Conservation (phyloP, 1,140 invertebrate species). For the Nephila pilipes region DNA sequence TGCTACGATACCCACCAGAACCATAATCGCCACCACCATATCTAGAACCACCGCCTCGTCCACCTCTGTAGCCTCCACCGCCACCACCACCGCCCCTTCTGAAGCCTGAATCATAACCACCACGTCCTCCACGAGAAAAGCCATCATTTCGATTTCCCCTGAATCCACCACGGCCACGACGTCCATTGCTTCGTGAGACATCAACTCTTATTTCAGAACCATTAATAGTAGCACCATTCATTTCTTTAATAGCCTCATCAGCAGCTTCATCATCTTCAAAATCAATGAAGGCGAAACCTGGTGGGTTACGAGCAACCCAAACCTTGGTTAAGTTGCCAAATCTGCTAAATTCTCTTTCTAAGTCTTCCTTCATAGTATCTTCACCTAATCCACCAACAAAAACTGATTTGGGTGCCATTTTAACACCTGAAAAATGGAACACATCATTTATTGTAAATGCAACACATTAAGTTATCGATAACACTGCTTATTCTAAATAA, state of each 20-base stretch:
- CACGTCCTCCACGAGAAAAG: conserved; percentile 66
- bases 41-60: background rate
- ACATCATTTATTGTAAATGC: too few relatives aligned
- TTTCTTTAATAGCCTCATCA: conserved; percentile 83
- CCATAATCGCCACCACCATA: conserved; percentile 53
- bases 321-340: conserved; percentile 84
- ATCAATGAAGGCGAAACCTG: conserved; percentile 85
- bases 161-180: conserved; percentile 66
- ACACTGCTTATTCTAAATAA: too few relatives aligned
- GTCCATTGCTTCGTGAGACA: conserved; percentile 76
- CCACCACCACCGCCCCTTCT: conserved; percentile 8
- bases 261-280: conserved; percentile 85
- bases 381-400: conserved; percentile 79
- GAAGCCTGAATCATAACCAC: conserved; percentile 38
- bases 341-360: conserved; percentile 83
- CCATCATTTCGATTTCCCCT: conserved; percentile 52
- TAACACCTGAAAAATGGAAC: conserved; percentile 51
- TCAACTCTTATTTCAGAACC: conserved; percentile 78
- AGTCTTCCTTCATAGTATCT: conserved; percentile 78
- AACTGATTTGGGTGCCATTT: conserved; percentile 76
- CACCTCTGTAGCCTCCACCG: background rate
- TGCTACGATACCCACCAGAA: conserved; percentile 55
- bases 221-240: conserved; percentile 82
- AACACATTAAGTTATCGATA: too few relatives aligned
- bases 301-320: conserved; percentile 85